Evolutionary conservation across 1,140 invertebrate species (phyloP), one percentile per base, ranked within the genome.

Genomic region (Platorchestia sp.): DNA sequence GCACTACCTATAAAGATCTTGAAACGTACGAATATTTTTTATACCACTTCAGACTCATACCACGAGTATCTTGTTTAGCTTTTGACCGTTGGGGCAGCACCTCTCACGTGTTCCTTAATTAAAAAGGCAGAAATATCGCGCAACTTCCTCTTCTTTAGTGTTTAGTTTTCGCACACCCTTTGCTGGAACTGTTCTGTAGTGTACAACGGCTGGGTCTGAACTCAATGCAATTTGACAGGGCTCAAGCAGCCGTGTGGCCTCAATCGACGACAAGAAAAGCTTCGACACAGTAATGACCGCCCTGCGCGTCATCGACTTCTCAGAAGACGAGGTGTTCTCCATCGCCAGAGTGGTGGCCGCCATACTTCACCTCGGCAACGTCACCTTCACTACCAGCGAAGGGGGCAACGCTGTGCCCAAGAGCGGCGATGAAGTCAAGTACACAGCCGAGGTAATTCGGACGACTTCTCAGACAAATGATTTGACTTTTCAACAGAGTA

Each of bases 361-460:
- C n/a, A 97, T 97, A 91, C 95, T 97, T 43, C 97, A 97, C 95
- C 96, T 97, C 27, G 97, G 97, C 41, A 97, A 97, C 96, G 95
- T 97, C 43, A 96, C 96, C 45, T 97, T 97, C 96, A 95, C 95
- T 22, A 95, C 96, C 7, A 97, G 96, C 51, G 97, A 97, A 75
- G 96, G 96, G 86, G 97, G 97, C n/a, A 95, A 96, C 96, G 97
- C 95, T 44, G 95, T 95, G 36, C 96, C 97, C 40, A 95, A 95
- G 7, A 95, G 97, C 95, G 96, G 96, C 40, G 97, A 97, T 45
- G 95, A 95, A n/a, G 96, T 97, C 86, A 95, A 95, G 41, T 95
- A 95, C 43, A 96, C 97, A 45, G 59, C 59, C 59, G 59, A 75
- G 59, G 59, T 75, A 10, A 75, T 10, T 75, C 7, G 59, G 6